Percentiles rank a stretch among this genome's conserved stretches.
Conservation (phyloP, 2,113 vertebrate genomes). For the Eidolon helvum region DNA sequence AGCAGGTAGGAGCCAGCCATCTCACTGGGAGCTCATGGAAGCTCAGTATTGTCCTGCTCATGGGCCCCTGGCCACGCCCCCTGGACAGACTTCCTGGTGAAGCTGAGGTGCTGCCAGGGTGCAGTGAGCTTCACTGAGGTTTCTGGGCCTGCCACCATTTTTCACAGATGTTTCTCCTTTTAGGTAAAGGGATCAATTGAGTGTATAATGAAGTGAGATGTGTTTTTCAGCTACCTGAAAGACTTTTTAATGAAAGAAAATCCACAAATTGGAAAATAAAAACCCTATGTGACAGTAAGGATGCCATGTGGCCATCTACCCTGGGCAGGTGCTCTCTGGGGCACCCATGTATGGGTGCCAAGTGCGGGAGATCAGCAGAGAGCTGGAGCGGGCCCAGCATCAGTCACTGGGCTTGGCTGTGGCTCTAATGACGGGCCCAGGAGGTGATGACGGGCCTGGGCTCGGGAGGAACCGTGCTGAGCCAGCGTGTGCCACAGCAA, state of each 20-base stretch:
- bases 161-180: not conserved
- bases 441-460: not conserved
- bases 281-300: not conserved
- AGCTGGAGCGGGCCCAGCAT: not conserved
- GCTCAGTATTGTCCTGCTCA: no score
- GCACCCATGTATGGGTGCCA: not conserved
- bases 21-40: not conserved
- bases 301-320: fast-evolving
- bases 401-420: not conserved
- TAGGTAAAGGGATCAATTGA: not conserved
- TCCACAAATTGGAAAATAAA: not conserved
- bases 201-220: not conserved
- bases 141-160: not conserved
- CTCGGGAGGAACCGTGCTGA: not conserved
- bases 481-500: not conserved
- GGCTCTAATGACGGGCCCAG: not conserved
- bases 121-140: not conserved
- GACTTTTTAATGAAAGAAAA: not conserved
- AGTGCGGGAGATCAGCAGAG: not conserved
- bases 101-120: not conserved
- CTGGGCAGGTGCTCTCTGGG: not conserved
- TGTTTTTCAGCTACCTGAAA: not conserved
- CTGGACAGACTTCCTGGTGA: not conserved
- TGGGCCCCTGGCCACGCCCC: not conserved
- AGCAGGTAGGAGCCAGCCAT: not conserved